Evolutionary conservation across 2,113 vertebrate genomes (phyloP).

Genomic region (Fregata magnificens): DNA sequence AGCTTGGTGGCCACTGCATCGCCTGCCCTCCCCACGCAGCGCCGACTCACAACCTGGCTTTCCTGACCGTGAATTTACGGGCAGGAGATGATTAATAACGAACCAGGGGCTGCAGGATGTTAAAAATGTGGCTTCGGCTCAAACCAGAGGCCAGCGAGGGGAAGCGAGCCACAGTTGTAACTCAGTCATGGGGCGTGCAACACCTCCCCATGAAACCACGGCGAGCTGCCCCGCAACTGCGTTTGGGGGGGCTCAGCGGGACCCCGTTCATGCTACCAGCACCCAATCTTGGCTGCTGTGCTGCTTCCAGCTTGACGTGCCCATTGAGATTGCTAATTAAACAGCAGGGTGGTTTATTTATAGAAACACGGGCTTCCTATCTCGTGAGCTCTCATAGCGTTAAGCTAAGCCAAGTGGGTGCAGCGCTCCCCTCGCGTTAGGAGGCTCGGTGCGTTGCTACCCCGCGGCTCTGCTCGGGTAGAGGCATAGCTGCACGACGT

Average conservation of each 20-base stretch:
- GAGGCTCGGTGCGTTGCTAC: rapidly evolving
- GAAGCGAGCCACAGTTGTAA: rapidly evolving
- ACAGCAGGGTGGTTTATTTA: background rate
- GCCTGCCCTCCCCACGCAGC: background rate
- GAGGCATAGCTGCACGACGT: background rate
- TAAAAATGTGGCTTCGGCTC: rapidly evolving
- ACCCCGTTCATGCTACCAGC: background rate
- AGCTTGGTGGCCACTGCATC: background rate
- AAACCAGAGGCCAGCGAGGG: background rate
- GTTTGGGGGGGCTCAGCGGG: rapidly evolving
- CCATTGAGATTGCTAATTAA: background rate
- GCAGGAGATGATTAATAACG: background rate
- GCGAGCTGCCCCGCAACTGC: background rate
- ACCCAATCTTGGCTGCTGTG: background rate
- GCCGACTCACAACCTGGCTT: background rate
- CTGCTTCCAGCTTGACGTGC: background rate
- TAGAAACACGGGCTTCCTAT: background rate
- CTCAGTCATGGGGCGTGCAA: rapidly evolving
- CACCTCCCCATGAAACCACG: rapidly evolving
- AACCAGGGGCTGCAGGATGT: background rate
- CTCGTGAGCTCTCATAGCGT: rapidly evolving
- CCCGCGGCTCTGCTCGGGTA: rapidly evolving
- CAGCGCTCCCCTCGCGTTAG: rapidly evolving
- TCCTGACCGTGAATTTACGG: rapidly evolving
- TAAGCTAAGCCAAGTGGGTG: background rate